Conservation (phyloP, 2,888 invertebrate species). For the Allacma fusca region DNA sequence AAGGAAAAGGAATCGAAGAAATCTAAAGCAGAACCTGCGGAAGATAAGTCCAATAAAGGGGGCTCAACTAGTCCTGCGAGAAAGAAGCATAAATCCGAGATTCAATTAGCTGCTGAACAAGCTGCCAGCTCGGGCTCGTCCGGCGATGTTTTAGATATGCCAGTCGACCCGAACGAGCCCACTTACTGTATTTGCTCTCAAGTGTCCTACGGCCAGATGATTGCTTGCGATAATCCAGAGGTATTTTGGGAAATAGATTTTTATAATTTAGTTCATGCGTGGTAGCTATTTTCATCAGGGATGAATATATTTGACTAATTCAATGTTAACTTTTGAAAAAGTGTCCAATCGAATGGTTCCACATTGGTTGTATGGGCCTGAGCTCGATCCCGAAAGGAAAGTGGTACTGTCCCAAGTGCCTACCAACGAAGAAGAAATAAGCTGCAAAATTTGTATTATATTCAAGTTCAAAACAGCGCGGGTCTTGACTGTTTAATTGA, state of each 20-base stretch:
- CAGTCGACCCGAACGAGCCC: conserved; percentile 93
- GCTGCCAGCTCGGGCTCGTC: conserved; percentile 69
- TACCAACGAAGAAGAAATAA: conserved; percentile 60
- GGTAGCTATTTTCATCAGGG: too few species aligned
- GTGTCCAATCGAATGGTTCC: conserved; percentile 94
- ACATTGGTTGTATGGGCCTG: conserved; percentile 91
- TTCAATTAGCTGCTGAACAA: conserved; percentile 64
- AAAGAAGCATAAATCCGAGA: conserved; percentile 60
- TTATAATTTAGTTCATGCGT: too few species aligned
- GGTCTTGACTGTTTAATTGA: neutral
- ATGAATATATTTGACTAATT: too few species aligned
- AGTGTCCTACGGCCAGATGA: conserved; percentile 96
- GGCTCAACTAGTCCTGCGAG: conserved; percentile 59
- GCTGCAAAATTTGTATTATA: neutral
- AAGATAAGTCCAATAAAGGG: conserved; percentile 52
- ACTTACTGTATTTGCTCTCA: conserved; percentile 98
- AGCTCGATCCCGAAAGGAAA: conserved; percentile 93
- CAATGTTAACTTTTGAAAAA: too few species aligned
- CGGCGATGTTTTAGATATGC: conserved; percentile 77
- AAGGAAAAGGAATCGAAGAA: conserved; percentile 61
- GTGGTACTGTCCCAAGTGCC: conserved; percentile 94
- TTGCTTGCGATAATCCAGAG: conserved; percentile 93
- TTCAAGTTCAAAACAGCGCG: neutral
- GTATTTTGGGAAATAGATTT: too few species aligned
- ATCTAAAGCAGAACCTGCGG: conserved; percentile 53